Base-by-base conservation (phyloP, 2,888 invertebrate species). In the Rhingia campestris region DNA sequence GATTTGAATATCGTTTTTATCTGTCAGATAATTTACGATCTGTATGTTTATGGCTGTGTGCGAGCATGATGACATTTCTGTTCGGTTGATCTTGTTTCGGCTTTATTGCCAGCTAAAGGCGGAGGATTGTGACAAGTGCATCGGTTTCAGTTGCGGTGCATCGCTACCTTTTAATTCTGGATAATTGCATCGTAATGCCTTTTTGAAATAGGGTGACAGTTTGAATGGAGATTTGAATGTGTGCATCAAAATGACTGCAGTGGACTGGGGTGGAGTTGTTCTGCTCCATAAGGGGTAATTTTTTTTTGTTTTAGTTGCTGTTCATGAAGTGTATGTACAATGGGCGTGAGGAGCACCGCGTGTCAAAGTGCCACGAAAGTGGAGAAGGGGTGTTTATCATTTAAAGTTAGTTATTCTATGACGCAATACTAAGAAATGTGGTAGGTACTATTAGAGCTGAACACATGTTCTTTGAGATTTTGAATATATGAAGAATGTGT, bases 11-110 rank as follows among this genome's bases (percentile, higher is more conserved):
- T 84, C 64, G 84, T 74, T 80, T 74, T 84, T 84, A 84, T 84
- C 84, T 80, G 84, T 75, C 79, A 66, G 79, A 84, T 84, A 84
- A 84, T 84, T 84, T 84, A 84, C 84, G 84, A 75, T 84, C 70
- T 66, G 59, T 70, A 2, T 22, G 84, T 80, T 84, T 79, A 84
- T 80, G 79, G 74, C 79, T 80, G 64, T 80, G 66, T 84, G 69
- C 67, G 59, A 63, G 73, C 69, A 84, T 64, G 84, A 80, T 84
- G 84, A 84, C 84, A 84, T 84, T 84, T 22, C 22, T 74, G 67
- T 77, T 72, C 67, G 76, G 76, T 81, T 67, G 81, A 51, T 72
- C 67, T 73, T 72, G 14, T 66, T 63, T 54, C 35, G 7, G 32
- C 70, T 75, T 51, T 43, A 66, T 47, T 69, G 45, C 67, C 53